Evolutionary conservation across 2,888 invertebrate species (phyloP), one percentile per base, ranked within the genome.

Genomic region (Dendrolimus houi): DNA sequence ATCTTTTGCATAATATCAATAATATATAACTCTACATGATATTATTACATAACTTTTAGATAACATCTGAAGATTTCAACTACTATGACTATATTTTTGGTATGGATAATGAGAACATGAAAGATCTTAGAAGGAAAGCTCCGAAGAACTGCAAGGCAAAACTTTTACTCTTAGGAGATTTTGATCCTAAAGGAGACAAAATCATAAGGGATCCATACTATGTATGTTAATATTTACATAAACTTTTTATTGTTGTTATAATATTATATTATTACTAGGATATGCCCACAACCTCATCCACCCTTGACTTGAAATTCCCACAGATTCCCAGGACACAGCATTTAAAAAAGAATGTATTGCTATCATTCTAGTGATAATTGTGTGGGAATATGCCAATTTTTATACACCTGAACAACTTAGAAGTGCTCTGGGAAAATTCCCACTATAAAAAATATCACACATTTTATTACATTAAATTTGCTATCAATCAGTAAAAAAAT

Each of bases 201-300:
- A 95, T 96, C 61, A 98, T 98, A 62, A 92, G 95, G 65, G 98
- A 98, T 86, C 98, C 98, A 2, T 97, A 98, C 79, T 98, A 96
- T 92, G 97, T 96, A 91, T 91, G 94, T 74, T 58, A 54, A 10
- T 42, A 8, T 54, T 53, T 9, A 14, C 14, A 14, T 54, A 52
- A 29, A 29, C 29, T 6, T 29, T 29, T 29, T 29, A 52, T 52
- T 40, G 17, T 52, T 57, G n/a, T 54, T 55, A n/a, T 8, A 41
- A 29, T 42, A 14, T 14, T 7, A 40, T 12, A 10, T 53, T 41
- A 41, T 29, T 29, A 29, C 29, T 29, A 29, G 29, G 29, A 29
- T 29, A 29, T 29, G 6, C 29, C 29, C 3, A 3, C 29, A 29
- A 29, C 3, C 6, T 6, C 6, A 29, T 29, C 29, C 29, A 29